Evolutionary conservation across 2,888 invertebrate species (phyloP).

Genomic region (Protonemura montana): DNA sequence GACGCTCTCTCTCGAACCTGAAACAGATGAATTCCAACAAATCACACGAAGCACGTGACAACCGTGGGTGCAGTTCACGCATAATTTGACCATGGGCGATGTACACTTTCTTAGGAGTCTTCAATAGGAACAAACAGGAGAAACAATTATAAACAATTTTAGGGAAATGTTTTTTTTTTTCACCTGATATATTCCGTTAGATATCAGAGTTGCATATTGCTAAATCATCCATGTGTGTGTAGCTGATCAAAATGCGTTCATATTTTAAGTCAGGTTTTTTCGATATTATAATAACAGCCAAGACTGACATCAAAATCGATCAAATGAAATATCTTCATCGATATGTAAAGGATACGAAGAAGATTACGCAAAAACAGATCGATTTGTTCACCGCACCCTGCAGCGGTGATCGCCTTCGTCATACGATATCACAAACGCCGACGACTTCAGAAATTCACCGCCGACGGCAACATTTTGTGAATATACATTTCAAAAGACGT

Average conservation of each 20-base stretch:
- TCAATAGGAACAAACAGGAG: not conserved
- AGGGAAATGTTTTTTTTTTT: not conserved
- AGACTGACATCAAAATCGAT: not conserved
- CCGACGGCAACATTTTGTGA: not conserved
- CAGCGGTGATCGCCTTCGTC: not conserved
- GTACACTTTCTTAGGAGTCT: not conserved
- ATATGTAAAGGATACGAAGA: not conserved
- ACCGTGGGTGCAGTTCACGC: not conserved
- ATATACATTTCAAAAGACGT: not conserved
- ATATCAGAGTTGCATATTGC: not conserved
- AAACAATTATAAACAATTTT: not conserved
- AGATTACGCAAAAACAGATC: not conserved
- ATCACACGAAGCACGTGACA: not conserved
- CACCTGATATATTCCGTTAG: not conserved
- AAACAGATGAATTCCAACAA: not conserved
- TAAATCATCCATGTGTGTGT: not conserved
- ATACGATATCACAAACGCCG: not conserved
- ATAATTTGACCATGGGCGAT: not conserved
- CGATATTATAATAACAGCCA: not conserved
- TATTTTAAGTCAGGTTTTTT: not conserved
- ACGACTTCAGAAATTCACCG: not conserved
- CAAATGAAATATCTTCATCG: not conserved
- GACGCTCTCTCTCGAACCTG: not conserved
- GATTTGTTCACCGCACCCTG: not conserved
- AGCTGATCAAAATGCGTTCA: not conserved